phyloP scores from a whole-genome alignment of 2,888 invertebrate genomes.

The Eristalis intricaria region DNA sequence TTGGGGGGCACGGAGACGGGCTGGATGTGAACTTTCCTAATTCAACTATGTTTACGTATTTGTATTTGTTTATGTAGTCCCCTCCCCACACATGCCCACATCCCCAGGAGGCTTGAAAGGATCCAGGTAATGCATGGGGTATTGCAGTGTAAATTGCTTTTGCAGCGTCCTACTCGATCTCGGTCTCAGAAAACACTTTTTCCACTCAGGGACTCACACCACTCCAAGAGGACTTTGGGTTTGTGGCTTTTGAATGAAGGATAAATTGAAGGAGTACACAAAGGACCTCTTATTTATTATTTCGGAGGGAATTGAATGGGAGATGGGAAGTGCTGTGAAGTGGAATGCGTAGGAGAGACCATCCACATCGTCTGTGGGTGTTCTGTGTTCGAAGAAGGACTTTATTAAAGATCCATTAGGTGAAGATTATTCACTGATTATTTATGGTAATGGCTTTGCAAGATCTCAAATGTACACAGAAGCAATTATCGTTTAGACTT shows the following conservation, averaged over 20 bases:
- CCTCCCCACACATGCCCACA: neutral
- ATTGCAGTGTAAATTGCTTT: conserved; percentile 62
- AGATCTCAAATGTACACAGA: conserved; percentile 43
- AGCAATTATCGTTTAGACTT: conserved; percentile 50
- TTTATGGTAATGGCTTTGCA: conserved; percentile 67
- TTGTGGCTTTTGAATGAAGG: conserved; percentile 55
- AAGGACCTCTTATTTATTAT: conserved; percentile 51
- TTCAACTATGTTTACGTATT: conserved; percentile 26
- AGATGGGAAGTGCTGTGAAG: neutral
- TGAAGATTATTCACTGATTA: conserved; percentile 68
- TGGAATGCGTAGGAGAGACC: neutral
- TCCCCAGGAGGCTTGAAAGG: neutral
- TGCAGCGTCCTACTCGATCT: conserved; percentile 23
- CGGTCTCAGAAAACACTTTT: neutral
- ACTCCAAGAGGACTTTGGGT: conserved; percentile 8
- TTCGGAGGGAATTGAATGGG: neutral
- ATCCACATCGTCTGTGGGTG: neutral
- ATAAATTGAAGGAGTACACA: conserved; percentile 39
- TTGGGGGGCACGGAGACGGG: neutral
- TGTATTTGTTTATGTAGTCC: conserved; percentile 26
- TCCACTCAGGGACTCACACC: neutral
- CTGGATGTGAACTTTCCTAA: conserved; percentile 34
- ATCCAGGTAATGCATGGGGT: conserved; percentile 1
- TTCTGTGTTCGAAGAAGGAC: conserved; percentile 2
- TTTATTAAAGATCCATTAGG: conserved; percentile 65